Percentiles rank a stretch among this genome's conserved stretches.
These are phyloP conservation scores for Hyla sarda DNA, from an alignment of 2,113 vertebrate genomes.

Conservation along the genomic window DNA sequence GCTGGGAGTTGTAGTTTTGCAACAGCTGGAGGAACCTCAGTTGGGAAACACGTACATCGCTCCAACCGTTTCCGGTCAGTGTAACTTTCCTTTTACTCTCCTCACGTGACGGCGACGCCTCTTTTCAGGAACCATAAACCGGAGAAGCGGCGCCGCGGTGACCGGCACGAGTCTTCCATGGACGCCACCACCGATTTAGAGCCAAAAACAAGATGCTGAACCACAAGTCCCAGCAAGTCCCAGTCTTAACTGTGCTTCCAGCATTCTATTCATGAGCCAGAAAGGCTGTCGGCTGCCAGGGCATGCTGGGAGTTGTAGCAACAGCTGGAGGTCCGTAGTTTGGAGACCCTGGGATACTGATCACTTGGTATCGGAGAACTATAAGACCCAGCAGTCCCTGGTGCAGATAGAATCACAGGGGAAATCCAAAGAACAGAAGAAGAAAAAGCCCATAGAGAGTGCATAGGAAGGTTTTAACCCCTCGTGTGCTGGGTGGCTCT, in stretches of 20 bases:
- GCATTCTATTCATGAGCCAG: background rate
- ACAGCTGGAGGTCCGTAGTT: too few species aligned
- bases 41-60: too few species aligned
- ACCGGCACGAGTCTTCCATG: too few species aligned
- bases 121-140: background rate
- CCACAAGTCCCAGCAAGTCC: background rate
- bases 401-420: background rate
- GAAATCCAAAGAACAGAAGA: too few species aligned
- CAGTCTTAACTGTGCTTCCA: background rate
- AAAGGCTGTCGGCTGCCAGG: too few species aligned
- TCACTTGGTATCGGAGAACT: background rate
- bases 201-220: background rate
- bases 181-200: too few species aligned
- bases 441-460: background rate
- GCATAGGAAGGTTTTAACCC: background rate
- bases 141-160: background rate
- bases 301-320: too few species aligned
- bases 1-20: too few species aligned
- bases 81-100: background rate
- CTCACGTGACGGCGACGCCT: background rate
- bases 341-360: background rate
- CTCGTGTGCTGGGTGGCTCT: background rate
- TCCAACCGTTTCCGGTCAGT: too few species aligned
- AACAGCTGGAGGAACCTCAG: too few species aligned
- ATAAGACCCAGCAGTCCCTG: background rate